Evolutionary conservation across 1,140 invertebrate genomes (phyloP).

Genomic region (Planococcus citri): DNA sequence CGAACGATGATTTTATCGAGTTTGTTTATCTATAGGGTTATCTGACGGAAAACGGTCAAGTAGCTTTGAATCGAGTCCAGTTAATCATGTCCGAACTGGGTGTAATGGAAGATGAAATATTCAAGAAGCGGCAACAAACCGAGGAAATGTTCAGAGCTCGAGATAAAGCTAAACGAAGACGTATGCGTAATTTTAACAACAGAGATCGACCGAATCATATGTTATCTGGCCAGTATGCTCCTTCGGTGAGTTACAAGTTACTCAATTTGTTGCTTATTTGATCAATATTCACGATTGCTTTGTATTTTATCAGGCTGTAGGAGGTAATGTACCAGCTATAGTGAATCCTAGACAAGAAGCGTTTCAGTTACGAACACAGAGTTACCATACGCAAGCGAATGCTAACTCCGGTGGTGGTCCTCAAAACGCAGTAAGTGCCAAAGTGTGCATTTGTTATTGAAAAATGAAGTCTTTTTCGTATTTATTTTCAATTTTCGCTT

Average conservation of each 20-base stretch:
- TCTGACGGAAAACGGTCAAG: slow-evolving; percentile 86
- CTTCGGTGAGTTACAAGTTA: slow-evolving; percentile 16
- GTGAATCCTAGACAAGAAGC: slow-evolving; percentile 55
- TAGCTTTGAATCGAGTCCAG: slow-evolving; percentile 84
- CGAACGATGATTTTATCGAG: too few relatives aligned
- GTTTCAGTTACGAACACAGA: slow-evolving; percentile 47
- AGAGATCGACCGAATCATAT: slow-evolving; percentile 18
- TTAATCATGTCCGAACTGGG: slow-evolving; percentile 89
- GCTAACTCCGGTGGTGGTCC: not conserved
- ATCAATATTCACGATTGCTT: not conserved
- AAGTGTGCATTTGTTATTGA: too few relatives aligned
- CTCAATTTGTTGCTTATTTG: too few relatives aligned
- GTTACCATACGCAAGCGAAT: slow-evolving; percentile 35
- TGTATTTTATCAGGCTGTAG: not conserved
- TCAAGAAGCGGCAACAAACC: slow-evolving; percentile 75
- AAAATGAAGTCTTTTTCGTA: not conserved
- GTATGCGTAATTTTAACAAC: slow-evolving; percentile 31
- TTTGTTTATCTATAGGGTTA: slow-evolving; percentile 54
- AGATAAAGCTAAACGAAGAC: slow-evolving; percentile 53
- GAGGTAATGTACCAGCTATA: slow-evolving; percentile 33
- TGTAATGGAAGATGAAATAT: slow-evolving; percentile 93
- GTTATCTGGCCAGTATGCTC: slow-evolving; percentile 23
- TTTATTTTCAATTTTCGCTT: not conserved
- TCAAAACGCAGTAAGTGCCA: not conserved
- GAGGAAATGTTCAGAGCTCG: slow-evolving; percentile 69